Conservation (phyloP, 1,140 invertebrate species). For the Centruroides vittatus region DNA sequence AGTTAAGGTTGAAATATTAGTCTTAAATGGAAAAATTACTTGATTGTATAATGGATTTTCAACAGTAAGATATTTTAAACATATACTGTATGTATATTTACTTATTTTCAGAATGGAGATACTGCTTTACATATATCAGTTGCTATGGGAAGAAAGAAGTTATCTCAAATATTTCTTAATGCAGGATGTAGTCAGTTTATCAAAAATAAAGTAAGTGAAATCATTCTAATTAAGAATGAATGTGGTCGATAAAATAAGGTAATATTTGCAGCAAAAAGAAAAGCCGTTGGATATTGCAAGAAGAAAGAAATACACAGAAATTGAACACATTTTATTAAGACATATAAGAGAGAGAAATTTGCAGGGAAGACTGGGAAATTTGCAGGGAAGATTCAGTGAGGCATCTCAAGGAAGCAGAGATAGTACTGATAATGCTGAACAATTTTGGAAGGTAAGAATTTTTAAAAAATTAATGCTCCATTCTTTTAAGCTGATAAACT, state of each 20-base stretch:
- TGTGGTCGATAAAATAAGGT: too few species aligned
- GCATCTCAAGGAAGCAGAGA: too few species aligned
- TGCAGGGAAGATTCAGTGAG: neutral
- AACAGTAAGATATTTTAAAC: too few species aligned
- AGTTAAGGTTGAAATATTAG: too few species aligned
- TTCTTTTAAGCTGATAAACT: neutral
- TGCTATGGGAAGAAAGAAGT: slow-evolving; percentile 80
- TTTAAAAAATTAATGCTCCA: neutral
- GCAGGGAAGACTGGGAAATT: neutral
- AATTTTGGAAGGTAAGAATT: neutral
- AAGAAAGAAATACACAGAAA: slow-evolving; percentile 68
- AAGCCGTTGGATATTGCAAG: slow-evolving; percentile 76
- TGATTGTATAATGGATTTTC: too few species aligned
- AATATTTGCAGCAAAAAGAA: slow-evolving; percentile 52
- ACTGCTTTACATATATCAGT: slow-evolving; percentile 83
- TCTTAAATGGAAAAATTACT: too few species aligned
- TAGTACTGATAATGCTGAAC: too few species aligned
- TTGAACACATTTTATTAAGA: slow-evolving; percentile 48
- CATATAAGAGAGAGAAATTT: neutral
- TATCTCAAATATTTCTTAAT: slow-evolving; percentile 79
- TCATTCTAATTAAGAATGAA: too few species aligned
- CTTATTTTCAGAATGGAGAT: slow-evolving; percentile 63
- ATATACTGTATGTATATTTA: neutral
- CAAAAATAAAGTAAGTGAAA: slow-evolving; percentile 52
- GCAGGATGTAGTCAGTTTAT: slow-evolving; percentile 61